These are phyloP conservation scores for Hypomesus transpacificus DNA, from an alignment of 2,113 vertebrate genomes.

Conservation along the genomic window DNA sequence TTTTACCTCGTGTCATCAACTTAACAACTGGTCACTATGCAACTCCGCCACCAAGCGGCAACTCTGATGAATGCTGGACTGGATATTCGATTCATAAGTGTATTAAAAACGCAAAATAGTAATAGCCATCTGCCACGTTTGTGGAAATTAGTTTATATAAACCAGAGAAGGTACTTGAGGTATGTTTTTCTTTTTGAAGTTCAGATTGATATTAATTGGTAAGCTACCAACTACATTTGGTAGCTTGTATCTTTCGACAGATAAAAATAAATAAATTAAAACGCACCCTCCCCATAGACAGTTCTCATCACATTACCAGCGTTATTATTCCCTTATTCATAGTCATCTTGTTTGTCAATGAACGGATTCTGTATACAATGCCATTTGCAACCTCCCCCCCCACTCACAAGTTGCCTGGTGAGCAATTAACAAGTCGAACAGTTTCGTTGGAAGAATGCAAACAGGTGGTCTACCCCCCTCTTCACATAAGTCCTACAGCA, in stretches of 20 bases:
- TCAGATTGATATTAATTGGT: no score
- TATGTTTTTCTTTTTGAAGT: no score
- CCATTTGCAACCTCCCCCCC: slow-evolving; percentile 41
- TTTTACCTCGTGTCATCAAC: slow-evolving; percentile 22
- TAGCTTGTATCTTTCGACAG: no score
- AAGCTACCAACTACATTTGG: no score
- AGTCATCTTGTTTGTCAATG: background rate
- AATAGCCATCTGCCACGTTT: no score
- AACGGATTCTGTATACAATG: slow-evolving; percentile 56
- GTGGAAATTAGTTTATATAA: no score
- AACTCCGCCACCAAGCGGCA: slow-evolving; percentile 50
- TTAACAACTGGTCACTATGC: no score
- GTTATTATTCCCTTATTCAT: background rate
- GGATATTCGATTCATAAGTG: no score
- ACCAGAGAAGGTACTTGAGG: no score
- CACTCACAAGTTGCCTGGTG: slow-evolving; percentile 53
- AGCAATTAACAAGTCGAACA: slow-evolving; percentile 82
- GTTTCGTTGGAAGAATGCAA: slow-evolving; percentile 66
- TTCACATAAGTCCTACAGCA: slow-evolving; percentile 17
- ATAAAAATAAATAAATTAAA: no score
- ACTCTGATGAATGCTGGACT: background rate
- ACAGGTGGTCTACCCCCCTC: slow-evolving; percentile 59
- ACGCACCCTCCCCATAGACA: no score
- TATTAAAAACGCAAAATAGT: no score
- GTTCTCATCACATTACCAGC: background rate